phyloP scores from a whole-genome alignment of 2,113 vertebrate species.

The Nematolebias whitei region DNA sequence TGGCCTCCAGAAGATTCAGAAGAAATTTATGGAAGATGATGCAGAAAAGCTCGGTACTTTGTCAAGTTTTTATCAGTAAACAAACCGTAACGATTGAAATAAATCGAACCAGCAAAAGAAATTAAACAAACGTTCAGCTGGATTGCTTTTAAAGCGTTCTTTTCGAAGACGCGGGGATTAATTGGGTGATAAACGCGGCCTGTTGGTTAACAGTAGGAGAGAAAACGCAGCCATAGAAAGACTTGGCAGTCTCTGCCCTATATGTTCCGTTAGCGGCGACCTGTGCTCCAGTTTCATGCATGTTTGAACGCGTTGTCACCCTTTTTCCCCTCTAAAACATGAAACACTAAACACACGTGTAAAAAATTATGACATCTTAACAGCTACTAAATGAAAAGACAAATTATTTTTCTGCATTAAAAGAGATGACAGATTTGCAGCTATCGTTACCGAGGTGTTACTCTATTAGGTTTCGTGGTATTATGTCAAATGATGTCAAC shows the following conservation, averaged over 20 bases:
- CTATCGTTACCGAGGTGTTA: constrained; percentile 67
- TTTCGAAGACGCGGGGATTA: constrained; percentile 23
- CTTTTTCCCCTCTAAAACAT: constrained; percentile 75
- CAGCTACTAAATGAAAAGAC: constrained; percentile 68
- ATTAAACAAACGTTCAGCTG: background rate
- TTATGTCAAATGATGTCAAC: constrained; percentile 76
- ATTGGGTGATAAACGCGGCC: constrained; percentile 60
- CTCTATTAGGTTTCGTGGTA: constrained; percentile 68
- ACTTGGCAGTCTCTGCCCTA: constrained; percentile 50
- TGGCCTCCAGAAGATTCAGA: no score
- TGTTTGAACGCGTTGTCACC: constrained; percentile 78
- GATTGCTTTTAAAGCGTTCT: background rate
- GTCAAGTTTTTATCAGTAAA: background rate
- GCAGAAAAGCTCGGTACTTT: no score
- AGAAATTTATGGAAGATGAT: no score
- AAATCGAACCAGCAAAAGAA: background rate
- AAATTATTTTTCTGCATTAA: constrained; percentile 73
- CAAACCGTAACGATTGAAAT: background rate
- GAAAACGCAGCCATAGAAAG: constrained; percentile 45
- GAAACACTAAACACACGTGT: constrained; percentile 75
- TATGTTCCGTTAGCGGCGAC: constrained; percentile 58
- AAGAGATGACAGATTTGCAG: constrained; percentile 74
- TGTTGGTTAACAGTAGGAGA: constrained; percentile 50
- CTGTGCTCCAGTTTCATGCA: constrained; percentile 66
- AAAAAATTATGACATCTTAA: constrained; percentile 68